Base-by-base conservation (phyloP, 1,140 invertebrate genomes). In the Drosophila eugracilis region DNA sequence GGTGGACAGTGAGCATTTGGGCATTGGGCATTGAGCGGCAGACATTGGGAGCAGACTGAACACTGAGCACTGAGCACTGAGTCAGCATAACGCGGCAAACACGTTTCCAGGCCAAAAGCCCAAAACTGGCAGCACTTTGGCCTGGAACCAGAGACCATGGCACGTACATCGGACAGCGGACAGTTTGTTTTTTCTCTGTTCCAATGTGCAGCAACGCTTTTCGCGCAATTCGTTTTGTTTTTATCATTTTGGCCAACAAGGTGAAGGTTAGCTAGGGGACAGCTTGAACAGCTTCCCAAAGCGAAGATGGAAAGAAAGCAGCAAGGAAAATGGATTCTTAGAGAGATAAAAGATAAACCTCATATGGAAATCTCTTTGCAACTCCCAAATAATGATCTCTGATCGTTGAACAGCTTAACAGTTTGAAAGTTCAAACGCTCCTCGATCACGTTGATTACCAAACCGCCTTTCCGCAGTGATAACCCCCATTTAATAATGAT, bases 211-310 rank as follows among this genome's bases (percentile, higher is more conserved):
- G 72, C 42, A 36, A 54, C 45, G 30, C 26, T 37, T 50, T 72
- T 72, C 54, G 39, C 50, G 55, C 67, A 53, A 75, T 62, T 30
- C 55, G 55, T 62, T 57, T 62, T 28, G 47, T 45, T 54, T 59
- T 50, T 52, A 47, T 47, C 22, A 39, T 45, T 83, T 78, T 66
- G 80, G 76, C 58, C 71, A 84, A 84, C 79, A 84, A 84, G 79
- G 79, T 84, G 71, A 84, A 84, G 79, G 79, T 84, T 84, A 62
- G 79, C 85, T 84, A 62, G 24, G 37, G 14, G 36, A 42, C 63
- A 49, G n/a, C n/a, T n/a, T 24, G 15, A 17, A 30, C 14, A 5
- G 14, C 10, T 26, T 26, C 10, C 26, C 5, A 26, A 45, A 62
- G n/a, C n/a, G n/a, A n/a, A n/a, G n/a, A n/a, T n/a, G n/a, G n/a